Base-by-base conservation (phyloP, 1,140 invertebrate genomes). In the Drosophila eugracilis region DNA sequence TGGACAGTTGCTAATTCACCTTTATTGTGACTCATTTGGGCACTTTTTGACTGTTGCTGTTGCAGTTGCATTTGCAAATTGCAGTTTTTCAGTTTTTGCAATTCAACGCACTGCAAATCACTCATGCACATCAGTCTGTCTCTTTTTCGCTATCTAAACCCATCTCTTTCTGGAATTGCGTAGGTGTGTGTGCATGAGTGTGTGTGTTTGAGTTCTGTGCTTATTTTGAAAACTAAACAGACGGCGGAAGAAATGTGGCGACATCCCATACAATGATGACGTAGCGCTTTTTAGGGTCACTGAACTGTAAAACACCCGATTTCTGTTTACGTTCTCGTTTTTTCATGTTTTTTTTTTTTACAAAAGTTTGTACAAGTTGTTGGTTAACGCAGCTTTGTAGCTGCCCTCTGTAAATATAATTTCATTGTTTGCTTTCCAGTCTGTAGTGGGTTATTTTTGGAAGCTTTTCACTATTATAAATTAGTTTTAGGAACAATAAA, bases 191-290 rank as follows among this genome's bases (percentile, higher is more conserved):
- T n/a, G n/a, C n/a, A n/a, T n/a, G n/a, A n/a, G n/a, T n/a, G n/a
- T n/a, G n/a, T n/a, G n/a, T n/a, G n/a, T n/a, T n/a, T n/a, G n/a
- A n/a, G n/a, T n/a, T 53, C 1, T 24, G 34, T 58, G 65, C 71
- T 78, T 78, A 67, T 84, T 84, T 85, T 60, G 53, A 77, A 80
- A 80, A 62, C 81, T 65, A 62, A 77, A 77, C 52, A 84, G 39
- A 24, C 48, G 37, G 26, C 19, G 34, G 26, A 30, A 22, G 22
- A 70, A 36, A 36, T 14, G 32, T 37, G 37, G 47, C 65, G 60
- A 72, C 60, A 85, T 80, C 60, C 52, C 75, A 17, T 26, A 48
- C 6, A 24, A 10, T 41, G 62, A 67, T 85, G 75, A 84, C 76
- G 75, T 79, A 36, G 57, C 52, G 5, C 36, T 52, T 63, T 71